phyloP scores from a whole-genome alignment of 2,797 vertebrate species.

The Liparis tanakae region DNA sequence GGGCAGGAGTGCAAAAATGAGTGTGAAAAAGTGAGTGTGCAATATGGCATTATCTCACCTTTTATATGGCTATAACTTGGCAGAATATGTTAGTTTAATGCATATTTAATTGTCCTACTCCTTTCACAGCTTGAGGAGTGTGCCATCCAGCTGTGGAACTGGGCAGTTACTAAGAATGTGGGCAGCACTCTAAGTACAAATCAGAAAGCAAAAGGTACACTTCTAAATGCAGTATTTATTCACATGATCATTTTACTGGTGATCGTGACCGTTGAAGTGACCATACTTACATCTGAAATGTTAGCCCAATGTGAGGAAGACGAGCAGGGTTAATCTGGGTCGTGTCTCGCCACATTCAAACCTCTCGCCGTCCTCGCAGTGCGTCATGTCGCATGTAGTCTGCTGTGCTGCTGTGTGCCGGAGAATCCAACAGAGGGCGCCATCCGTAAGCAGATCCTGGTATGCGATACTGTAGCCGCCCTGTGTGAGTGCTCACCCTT shows the following conservation, averaged over 20 bases:
- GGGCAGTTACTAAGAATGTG: slow-evolving; percentile 86
- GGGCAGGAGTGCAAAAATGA: too few species aligned
- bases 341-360: background rate
- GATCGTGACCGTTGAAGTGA: background rate
- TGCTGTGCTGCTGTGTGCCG: slow-evolving; percentile 82
- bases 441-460: slow-evolving; percentile 89
- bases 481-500: slow-evolving; percentile 31
- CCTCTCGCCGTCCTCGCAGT: slow-evolving; percentile 78
- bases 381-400: slow-evolving; percentile 87
- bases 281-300: slow-evolving; percentile 4
- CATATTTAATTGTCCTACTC: slow-evolving; percentile 2
- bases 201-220: slow-evolving; percentile 87
- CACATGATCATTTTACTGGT: slow-evolving; percentile 1
- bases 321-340: background rate
- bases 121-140: slow-evolving; percentile 86
- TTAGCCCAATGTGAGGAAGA: background rate
- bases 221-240: slow-evolving; percentile 1
- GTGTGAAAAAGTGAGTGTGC: too few species aligned
- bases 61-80: background rate
- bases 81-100: slow-evolving; percentile 14
- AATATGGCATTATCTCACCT: background rate
- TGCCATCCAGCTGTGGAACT: slow-evolving; percentile 94
- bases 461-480: slow-evolving; percentile 55
- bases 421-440: slow-evolving; percentile 82
- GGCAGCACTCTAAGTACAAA: slow-evolving; percentile 76